Conservation (phyloP, 92 coral and sea anemone species). For the Zoanthus solanderi region DNA sequence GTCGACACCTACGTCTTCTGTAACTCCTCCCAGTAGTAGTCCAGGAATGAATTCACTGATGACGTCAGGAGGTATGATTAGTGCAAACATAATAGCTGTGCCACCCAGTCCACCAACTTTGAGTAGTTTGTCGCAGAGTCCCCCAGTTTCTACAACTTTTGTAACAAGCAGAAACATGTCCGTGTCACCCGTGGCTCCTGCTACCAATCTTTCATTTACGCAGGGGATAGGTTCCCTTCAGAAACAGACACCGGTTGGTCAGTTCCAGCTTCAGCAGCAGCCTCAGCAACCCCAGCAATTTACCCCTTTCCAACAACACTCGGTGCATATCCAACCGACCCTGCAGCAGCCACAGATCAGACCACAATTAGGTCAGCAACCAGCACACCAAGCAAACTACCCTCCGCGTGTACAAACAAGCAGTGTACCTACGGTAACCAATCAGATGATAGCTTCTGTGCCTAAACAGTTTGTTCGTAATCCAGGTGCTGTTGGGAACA, state of each 20-base stretch:
- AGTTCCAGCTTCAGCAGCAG: constrained; percentile 86
- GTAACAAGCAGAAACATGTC: constrained; percentile 88
- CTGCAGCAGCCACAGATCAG: constrained; percentile 69
- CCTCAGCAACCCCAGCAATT: constrained; percentile 79
- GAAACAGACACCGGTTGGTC: constrained; percentile 81
- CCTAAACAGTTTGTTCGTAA: constrained; percentile 79
- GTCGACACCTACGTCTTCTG: constrained; percentile 74
- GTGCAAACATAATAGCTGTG: constrained; percentile 74
- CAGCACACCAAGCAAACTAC: constrained; percentile 75
- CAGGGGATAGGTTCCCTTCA: constrained; percentile 81
- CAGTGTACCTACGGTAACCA: constrained; percentile 70
- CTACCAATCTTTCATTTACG: constrained; percentile 67
- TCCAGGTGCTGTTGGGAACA: constrained; percentile 76
- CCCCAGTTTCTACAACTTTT: constrained; percentile 80
- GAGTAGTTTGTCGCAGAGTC: constrained; percentile 86
- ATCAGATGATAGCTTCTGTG: constrained; percentile 77
- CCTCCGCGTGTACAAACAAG: constrained; percentile 70
- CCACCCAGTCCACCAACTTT: constrained; percentile 79
- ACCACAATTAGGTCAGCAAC: constrained; percentile 67
- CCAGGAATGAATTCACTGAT: constrained; percentile 61
- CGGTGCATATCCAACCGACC: constrained; percentile 52
- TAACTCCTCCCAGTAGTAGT: constrained; percentile 63
- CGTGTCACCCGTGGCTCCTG: constrained; percentile 91
- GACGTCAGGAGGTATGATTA: constrained; percentile 66
- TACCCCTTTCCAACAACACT: constrained; percentile 91